Percentiles rank a stretch among this genome's conserved stretches.
These are phyloP conservation scores for Ethmia dodecea DNA, from an alignment of 2,888 invertebrate species.

Conservation along the genomic window DNA sequence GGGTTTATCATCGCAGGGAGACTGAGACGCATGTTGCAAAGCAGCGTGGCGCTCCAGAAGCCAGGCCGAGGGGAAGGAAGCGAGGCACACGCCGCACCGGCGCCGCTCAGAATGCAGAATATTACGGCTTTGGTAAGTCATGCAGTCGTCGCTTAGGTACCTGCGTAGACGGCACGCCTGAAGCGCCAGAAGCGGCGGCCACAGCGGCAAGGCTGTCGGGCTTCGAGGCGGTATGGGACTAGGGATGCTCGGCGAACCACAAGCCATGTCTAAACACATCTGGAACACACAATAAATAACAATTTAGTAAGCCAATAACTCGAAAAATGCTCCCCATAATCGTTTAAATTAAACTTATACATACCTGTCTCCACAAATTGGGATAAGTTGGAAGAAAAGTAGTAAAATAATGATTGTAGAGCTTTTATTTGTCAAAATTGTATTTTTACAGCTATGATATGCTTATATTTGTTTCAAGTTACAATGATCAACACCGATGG, in stretches of 20 bases:
- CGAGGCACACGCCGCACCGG: slow-evolving; percentile 89
- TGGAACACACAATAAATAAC: slow-evolving; percentile 31
- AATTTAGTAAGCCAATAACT: not conserved
- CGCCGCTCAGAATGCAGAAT: slow-evolving; percentile 63
- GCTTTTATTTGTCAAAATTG: slow-evolving; percentile 90
- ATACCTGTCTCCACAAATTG: not conserved
- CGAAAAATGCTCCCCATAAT: too few relatives aligned
- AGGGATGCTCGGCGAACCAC: slow-evolving; percentile 44
- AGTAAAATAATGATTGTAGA: slow-evolving; percentile 67
- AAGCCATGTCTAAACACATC: slow-evolving; percentile 69
- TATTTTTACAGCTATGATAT: slow-evolving; percentile 95
- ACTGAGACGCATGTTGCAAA: slow-evolving; percentile 85
- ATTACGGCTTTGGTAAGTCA: slow-evolving; percentile 59
- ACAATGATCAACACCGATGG: slow-evolving; percentile 79
- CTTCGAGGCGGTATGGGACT: slow-evolving; percentile 54
- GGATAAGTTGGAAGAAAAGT: not conserved
- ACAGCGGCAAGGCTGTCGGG: slow-evolving; percentile 55
- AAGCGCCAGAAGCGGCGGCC: slow-evolving; percentile 67
- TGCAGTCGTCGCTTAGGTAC: slow-evolving; percentile 71
- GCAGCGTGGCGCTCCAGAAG: slow-evolving; percentile 91
- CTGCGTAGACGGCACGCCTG: slow-evolving; percentile 68
- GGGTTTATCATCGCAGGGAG: slow-evolving; percentile 87
- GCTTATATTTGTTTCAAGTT: slow-evolving; percentile 88
- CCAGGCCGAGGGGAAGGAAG: slow-evolving; percentile 93
- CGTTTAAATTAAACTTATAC: not conserved